Percentiles rank a stretch among this genome's conserved stretches.
Evolutionary conservation across 2,797 vertebrate genomes (phyloP).

Genomic region (Dicrostonyx torquatus): DNA sequence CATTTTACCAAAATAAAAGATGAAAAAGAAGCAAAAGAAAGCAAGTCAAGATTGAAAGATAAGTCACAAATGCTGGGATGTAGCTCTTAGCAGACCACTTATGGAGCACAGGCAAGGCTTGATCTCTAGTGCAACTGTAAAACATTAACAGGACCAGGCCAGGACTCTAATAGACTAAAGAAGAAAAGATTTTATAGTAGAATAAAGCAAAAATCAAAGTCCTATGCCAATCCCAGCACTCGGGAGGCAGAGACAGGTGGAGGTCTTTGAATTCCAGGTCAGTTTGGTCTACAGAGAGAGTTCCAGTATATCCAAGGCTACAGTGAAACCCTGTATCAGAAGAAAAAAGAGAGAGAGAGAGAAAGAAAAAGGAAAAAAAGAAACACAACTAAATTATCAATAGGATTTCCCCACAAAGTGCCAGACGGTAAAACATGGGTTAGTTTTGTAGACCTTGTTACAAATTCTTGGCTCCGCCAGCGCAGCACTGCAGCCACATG

Average conservation of each 20-base stretch:
- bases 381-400: background rate
- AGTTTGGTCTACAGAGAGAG: background rate
- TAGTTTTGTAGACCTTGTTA: background rate
- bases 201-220: background rate
- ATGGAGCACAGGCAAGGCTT: background rate
- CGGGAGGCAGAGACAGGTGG: background rate
- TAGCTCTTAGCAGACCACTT: background rate
- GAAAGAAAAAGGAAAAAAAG: background rate
- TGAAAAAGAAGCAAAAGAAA: background rate
- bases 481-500: background rate
- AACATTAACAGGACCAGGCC: background rate
- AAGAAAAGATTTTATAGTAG: background rate
- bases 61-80: background rate
- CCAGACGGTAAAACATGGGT: background rate
- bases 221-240: background rate
- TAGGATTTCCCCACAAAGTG: background rate
- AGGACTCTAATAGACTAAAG: background rate
- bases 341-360: background rate
- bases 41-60: background rate
- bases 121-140: background rate
- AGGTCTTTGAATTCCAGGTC: background rate
- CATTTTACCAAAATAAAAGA: background rate
- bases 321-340: background rate
- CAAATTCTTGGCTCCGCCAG: background rate
- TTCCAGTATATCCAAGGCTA: background rate